Evolutionary conservation across 2,888 invertebrate genomes (phyloP).

Genomic region (Dermolepida albohirtum): DNA sequence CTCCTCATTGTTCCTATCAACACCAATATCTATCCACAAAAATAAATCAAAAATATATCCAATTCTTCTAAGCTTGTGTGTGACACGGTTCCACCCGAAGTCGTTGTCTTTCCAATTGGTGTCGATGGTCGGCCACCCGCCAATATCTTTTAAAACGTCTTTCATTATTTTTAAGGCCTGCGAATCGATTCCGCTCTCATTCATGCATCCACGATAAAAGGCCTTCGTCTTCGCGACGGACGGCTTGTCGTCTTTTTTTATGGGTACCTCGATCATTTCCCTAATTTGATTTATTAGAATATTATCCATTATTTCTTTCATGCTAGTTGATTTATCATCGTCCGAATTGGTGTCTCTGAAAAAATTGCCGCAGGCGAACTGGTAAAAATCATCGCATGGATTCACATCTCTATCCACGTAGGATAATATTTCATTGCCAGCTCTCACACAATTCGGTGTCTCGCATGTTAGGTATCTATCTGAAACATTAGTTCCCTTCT

Average conservation of each 20-base stretch:
- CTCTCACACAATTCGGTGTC: slow-evolving; percentile 48
- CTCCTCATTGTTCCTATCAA: slow-evolving; percentile 40
- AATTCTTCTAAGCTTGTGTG: slow-evolving; percentile 56
- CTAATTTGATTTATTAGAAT: slow-evolving; percentile 47
- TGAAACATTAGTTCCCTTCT: slow-evolving; percentile 32
- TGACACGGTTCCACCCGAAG: slow-evolving; percentile 60
- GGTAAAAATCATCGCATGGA: slow-evolving; percentile 53
- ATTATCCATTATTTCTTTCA: slow-evolving; percentile 44
- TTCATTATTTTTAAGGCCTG: slow-evolving; percentile 56
- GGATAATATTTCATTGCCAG: slow-evolving; percentile 51
- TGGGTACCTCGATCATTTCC: slow-evolving; percentile 51
- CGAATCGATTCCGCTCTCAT: slow-evolving; percentile 56
- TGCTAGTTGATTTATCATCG: slow-evolving; percentile 44
- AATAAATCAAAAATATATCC: slow-evolving; percentile 61
- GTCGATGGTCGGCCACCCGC: slow-evolving; percentile 72
- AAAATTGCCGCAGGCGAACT: slow-evolving; percentile 52
- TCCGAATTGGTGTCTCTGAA: slow-evolving; percentile 44
- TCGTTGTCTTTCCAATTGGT: slow-evolving; percentile 63
- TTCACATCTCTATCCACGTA: slow-evolving; percentile 47
- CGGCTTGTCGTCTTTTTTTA: slow-evolving; percentile 45
- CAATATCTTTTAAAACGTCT: slow-evolving; percentile 65
- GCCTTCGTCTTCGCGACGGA: slow-evolving; percentile 49
- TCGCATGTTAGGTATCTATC: slow-evolving; percentile 49
- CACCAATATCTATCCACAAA: slow-evolving; percentile 50
- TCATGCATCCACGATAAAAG: slow-evolving; percentile 59